Conservation (phyloP, 2,888 invertebrate genomes). For the Quadriops clusia region DNA sequence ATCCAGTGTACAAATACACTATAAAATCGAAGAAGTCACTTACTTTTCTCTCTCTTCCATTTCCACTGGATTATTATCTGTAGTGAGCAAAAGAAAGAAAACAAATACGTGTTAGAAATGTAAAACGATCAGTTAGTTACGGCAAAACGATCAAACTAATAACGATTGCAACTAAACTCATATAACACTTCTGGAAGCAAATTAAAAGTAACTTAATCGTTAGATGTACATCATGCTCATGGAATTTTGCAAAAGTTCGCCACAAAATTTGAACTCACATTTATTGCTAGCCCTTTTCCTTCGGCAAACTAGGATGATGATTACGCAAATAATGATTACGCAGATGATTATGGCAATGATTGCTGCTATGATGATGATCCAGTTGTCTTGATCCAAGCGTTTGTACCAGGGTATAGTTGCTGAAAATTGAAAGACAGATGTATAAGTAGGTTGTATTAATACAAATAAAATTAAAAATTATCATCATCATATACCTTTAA, state of each 20-base stretch:
- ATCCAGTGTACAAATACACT: too few relatives aligned
- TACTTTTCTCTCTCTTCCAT: conserved; percentile 79
- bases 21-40: too few relatives aligned
- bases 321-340: conserved; percentile 70
- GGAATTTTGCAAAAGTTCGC: conserved; percentile 2
- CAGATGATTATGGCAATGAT: conserved; percentile 53
- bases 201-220: conserved; percentile 1
- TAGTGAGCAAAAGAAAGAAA: conserved; percentile 32
- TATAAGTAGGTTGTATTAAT: too few relatives aligned
- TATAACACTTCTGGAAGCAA: conserved; percentile 3
- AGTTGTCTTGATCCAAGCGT: conserved; percentile 61
- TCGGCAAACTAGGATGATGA: conserved; percentile 76
- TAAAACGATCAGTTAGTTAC: conserved; percentile 17
- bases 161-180: conserved; percentile 7
- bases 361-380: conserved; percentile 60
- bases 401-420: conserved; percentile 75
- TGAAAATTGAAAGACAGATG: conserved; percentile 37
- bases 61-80: conserved; percentile 71
- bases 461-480: too few relatives aligned
- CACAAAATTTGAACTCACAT: conserved; percentile 51
- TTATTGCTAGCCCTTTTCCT: conserved; percentile 69
- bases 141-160: conserved; percentile 7
- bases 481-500: too few relatives aligned
- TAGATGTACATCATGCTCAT: neutral
- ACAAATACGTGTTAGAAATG: conserved; percentile 13